These are phyloP conservation scores for Neocrepidodera transversa DNA, from an alignment of 2,888 invertebrate genomes.

Conservation along the genomic window DNA sequence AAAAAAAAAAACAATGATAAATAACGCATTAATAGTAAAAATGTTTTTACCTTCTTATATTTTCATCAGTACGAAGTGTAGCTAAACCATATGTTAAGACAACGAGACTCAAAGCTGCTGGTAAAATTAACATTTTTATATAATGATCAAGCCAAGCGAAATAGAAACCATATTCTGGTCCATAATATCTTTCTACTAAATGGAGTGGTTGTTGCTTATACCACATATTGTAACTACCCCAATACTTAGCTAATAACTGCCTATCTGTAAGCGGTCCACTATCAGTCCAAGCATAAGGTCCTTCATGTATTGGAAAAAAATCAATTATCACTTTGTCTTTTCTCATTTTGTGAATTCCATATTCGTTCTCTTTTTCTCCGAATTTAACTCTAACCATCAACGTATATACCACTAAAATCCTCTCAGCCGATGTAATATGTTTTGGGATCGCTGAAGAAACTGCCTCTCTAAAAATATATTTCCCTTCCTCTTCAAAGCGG, in stretches of 20 bases:
- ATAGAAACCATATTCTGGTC: slow-evolving; percentile 65
- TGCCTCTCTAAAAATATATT: neutral
- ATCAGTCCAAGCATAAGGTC: slow-evolving; percentile 50
- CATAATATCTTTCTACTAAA: slow-evolving; percentile 66
- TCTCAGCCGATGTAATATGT: slow-evolving; percentile 51
- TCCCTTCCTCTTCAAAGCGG: no score
- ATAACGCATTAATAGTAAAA: neutral
- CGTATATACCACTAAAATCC: slow-evolving; percentile 51
- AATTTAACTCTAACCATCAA: slow-evolving; percentile 49
- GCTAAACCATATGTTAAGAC: slow-evolving; percentile 58
- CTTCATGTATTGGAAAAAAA: slow-evolving; percentile 57
- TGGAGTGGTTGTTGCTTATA: slow-evolving; percentile 69
- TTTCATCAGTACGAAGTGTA: slow-evolving; percentile 9
- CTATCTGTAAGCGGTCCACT: slow-evolving; percentile 53
- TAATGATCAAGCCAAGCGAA: slow-evolving; percentile 67
- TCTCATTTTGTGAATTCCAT: slow-evolving; percentile 51
- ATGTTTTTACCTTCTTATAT: slow-evolving; percentile 22
- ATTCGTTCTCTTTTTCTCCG: slow-evolving; percentile 45
- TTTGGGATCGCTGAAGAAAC: slow-evolving; percentile 25
- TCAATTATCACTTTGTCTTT: slow-evolving; percentile 46
- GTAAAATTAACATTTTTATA: slow-evolving; percentile 61
- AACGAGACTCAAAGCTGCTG: slow-evolving; percentile 59
- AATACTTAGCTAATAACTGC: slow-evolving; percentile 65
- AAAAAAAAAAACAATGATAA: slow-evolving; percentile 24
- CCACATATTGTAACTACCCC: slow-evolving; percentile 65